Evolutionary conservation across 2,888 invertebrate species (phyloP).

Genomic region (Pollenia angustigena): DNA sequence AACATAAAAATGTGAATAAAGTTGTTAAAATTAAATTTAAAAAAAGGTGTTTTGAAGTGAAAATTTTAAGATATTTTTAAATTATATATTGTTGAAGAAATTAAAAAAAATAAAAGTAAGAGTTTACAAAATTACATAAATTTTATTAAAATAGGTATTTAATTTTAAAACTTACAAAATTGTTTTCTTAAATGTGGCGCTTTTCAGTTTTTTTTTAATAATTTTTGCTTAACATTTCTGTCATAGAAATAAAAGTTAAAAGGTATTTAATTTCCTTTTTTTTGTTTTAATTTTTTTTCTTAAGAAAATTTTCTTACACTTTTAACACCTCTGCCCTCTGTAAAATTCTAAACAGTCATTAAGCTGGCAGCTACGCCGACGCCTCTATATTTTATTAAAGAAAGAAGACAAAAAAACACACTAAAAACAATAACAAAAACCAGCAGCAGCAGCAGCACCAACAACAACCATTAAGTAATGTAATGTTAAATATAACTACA

Average conservation of each 20-base stretch:
- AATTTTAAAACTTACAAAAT: too few relatives aligned
- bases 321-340: conserved; percentile 8
- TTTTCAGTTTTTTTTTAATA: too few relatives aligned
- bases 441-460: background rate
- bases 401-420: background rate
- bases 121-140: too few relatives aligned
- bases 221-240: too few relatives aligned
- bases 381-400: background rate
- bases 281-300: background rate
- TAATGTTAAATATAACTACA: conserved; percentile 24
- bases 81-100: background rate
- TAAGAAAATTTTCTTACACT: background rate
- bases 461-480: background rate
- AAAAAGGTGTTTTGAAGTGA: background rate
- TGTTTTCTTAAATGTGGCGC: too few relatives aligned
- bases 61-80: background rate
- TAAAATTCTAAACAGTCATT: conserved; percentile 14
- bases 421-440: background rate
- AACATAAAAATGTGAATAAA: conserved; percentile 34
- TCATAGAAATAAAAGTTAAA: background rate
- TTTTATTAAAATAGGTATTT: too few relatives aligned
- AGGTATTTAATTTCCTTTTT: background rate
- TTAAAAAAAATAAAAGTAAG: background rate
- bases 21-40: conserved; percentile 6
- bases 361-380: conserved; percentile 39